Evolutionary conservation across 2,888 invertebrate genomes (phyloP).

Genomic region (Nomada fucata): DNA sequence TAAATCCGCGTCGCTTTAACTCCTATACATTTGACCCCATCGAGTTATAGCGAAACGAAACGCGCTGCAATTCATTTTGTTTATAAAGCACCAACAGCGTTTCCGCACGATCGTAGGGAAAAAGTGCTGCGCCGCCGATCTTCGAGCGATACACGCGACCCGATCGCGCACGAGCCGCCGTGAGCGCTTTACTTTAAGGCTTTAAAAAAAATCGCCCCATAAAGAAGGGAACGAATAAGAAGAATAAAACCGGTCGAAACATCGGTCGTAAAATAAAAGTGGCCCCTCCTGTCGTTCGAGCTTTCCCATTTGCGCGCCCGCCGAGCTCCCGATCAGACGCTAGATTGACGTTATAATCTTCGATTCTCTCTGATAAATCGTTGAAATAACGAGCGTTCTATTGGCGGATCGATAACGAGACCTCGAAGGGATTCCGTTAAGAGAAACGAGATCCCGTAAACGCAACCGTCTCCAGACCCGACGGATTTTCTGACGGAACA

Average conservation of each 20-base stretch:
- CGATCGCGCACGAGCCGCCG: too few species aligned
- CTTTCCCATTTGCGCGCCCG: not conserved
- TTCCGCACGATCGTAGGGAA: too few species aligned
- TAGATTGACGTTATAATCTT: constrained; percentile 6
- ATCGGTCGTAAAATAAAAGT: not conserved
- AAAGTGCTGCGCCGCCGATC: not conserved
- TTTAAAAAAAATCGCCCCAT: not conserved
- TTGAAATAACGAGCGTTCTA: not conserved
- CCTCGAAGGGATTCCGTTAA: not conserved
- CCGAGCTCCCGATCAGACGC: constrained; percentile 12
- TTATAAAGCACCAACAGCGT: too few species aligned
- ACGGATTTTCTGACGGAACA: constrained; percentile 9
- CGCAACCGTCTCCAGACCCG: constrained; percentile 1
- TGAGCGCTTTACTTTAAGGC: not conserved
- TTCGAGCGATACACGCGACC: too few species aligned
- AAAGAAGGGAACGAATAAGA: not conserved
- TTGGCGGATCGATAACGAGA: constrained; percentile 22
- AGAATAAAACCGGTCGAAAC: not conserved
- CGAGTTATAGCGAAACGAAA: too few species aligned
- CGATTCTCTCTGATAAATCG: constrained; percentile 2
- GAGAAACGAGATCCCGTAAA: not conserved
- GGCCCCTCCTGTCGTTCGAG: not conserved
- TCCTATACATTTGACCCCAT: too few species aligned
- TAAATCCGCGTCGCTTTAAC: too few species aligned
- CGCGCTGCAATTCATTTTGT: too few species aligned